Base-by-base conservation (phyloP, 2,797 vertebrate genomes). In the Dendrocincla fuliginosa region DNA sequence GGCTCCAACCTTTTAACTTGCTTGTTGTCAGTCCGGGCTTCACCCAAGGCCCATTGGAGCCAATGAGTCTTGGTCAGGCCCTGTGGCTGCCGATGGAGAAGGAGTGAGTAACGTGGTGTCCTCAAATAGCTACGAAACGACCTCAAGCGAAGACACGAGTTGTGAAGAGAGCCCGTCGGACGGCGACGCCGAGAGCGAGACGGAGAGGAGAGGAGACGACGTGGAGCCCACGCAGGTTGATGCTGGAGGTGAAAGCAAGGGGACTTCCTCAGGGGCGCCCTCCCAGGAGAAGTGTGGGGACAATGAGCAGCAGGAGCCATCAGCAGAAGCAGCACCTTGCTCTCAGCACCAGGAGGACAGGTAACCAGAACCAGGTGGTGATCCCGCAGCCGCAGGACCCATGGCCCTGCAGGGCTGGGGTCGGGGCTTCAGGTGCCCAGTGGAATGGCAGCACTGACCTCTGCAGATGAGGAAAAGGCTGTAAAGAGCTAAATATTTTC, bases 61-160 rank as follows among this genome's bases (percentile, higher is more conserved):
- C 95, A 75, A 30, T 92, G 93, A 84, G 95, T 10, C 93, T 95
- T 92, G 93, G 84, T 39, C 73, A 73, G 83, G 77, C 60, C 69
- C n/a, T 22, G 7, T 7, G 53, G 50, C 77, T 89, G 75, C 2
- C 0, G 30, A 28, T 30, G 63, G 90, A 84, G 79, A 93, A 91
- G 56, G 73, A 76, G 65, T 46, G 52, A 96, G 20, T 95, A 95
- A 97, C 84, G 65, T 96, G 88, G 61, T 97, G 89, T 97, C 95
- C 93, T 84, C 91, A 94, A 70, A 70, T 93, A 99, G 99, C 88
- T 99, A 99, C 37, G 99, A 99, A 98, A 98, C 98, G 1, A 99
- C 99, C 5, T 99, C 99, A 64, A 99, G 99, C 2, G 99, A 99
- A 97, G 99, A 99, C 96, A 99, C 99, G 56, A 99, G 99, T 20